Evolutionary conservation across 2,113 vertebrate species (phyloP), one percentile per base, ranked within the genome.

Genomic region (Probosciger aterrimus): DNA sequence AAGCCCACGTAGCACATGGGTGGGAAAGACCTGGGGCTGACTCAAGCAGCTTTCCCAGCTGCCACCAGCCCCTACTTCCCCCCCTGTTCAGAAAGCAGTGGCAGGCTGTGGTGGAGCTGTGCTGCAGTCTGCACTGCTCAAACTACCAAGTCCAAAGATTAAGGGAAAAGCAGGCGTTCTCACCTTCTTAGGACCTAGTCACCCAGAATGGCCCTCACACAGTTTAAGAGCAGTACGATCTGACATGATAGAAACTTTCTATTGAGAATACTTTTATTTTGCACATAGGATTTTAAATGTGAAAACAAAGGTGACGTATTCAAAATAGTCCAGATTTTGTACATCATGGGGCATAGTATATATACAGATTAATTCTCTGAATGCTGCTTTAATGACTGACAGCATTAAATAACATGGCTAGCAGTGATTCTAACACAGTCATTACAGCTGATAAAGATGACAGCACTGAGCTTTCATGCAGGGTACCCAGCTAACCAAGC

Each of bases 31-130:
- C 19, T 7, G 28, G 37, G 18, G 37, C 43, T 59, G 75, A 24
- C 0, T 1, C 23, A 47, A 0, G 6, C 50, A 35, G 23, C 53
- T 78, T 85, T 90, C 49, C 52, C 69, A 2, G 3, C 73, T 52
- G 59, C 47, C 31, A 33, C n/a, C 27, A 44, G 37, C 25, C 18
- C 0, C 0, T 39, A 12, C 10, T 52, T 80, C 53, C 35, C 39
- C 52, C 68, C 59, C 41, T 12, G 3, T 47, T 78, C 33, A 33
- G 37, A 57, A 30, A 22, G 27, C 3, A 5, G 24, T 6, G 31
- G 10, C n/a, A 27, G n/a, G 31, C 46, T 63, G 0, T 0, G 14
- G 6, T 9, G 31, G 28, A 70, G 22, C 22, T 1, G 0, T n/a
- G 55, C 16, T 86, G 44, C 41, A 20, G 25, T 94, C 85, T 75